Evolutionary conservation across 2,797 vertebrate species (phyloP), one percentile per base, ranked within the genome.

Genomic region (Lacerta viridis): DNA sequence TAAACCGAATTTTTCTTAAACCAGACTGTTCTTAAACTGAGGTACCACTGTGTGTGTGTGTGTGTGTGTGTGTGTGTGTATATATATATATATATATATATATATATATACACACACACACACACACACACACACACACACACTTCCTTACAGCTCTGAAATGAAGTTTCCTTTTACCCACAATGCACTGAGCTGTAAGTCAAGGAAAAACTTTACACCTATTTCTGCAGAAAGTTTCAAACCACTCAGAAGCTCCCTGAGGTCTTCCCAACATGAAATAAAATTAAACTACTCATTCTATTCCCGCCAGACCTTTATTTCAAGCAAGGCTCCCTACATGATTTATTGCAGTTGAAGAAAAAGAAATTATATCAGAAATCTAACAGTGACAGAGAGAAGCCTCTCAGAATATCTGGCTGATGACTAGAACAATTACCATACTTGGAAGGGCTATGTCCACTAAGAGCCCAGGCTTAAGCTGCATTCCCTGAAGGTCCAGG

Each of bases 241-340:
- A 33, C 43, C 5, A 36, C 1, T 46, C 78, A 81, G 72, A 76
- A 84, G 61, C 10, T 90, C 83, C 83, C 71, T 71, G 41, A 27
- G 39, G 86, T 85, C 39, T 88, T 85, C 39, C 15, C 46, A 88
- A 85, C 83, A 85, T 88, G 83, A 82, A 88, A 83, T 88, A 85
- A 82, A 90, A 90, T 78, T 7, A 64, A 36, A 85, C 0, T 0
- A 80, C 25, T 43, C 50, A 64, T 82, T 81, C 78, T 66, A 64
- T 88, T 83, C 84, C 87, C n/a, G 0, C 3, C 17, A 78, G 83
- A 85, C 72, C 68, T 85, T 6, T 85, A 68, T 77, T 1, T 33
- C 9, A 82, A 68, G 83, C 46, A 85, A 88, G 64, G 18, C 46
- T 85, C 72, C 39, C 23, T 85, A 61, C 55, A 23, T 69, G 33